phyloP scores from a whole-genome alignment of 2,888 invertebrate species.

The Steromphala cineraria region DNA sequence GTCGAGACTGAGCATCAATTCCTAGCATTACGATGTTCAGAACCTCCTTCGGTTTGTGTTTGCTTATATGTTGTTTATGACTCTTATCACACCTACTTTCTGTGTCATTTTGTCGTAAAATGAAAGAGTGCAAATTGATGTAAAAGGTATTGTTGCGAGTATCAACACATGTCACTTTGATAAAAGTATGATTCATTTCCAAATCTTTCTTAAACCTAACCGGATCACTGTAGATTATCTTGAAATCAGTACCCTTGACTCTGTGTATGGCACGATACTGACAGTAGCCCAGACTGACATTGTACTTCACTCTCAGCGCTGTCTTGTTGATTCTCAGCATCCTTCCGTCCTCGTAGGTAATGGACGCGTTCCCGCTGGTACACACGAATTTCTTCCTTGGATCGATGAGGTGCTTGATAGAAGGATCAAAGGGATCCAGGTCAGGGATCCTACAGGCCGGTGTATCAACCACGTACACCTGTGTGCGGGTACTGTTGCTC shows the following conservation, averaged over 20 bases:
- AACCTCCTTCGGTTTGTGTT: neutral
- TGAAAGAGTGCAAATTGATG: constrained; percentile 49
- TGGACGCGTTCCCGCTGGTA: neutral
- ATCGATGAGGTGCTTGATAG: neutral
- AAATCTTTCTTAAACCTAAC: constrained; percentile 24
- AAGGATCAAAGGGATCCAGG: neutral
- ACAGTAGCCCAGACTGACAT: too few relatives aligned
- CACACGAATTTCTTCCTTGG: neutral
- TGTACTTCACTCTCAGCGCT: neutral
- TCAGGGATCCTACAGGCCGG: neutral
- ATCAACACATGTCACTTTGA: constrained; percentile 46
- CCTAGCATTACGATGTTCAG: constrained; percentile 86
- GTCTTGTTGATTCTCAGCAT: constrained; percentile 1
- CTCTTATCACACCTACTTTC: neutral
- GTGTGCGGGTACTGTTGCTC: too few relatives aligned
- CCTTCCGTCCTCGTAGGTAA: constrained; percentile 19
- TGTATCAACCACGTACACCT: too few relatives aligned
- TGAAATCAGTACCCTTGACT: neutral
- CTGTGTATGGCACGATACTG: neutral
- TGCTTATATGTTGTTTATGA: neutral
- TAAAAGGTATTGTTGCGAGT: constrained; percentile 33
- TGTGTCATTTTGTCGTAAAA: constrained; percentile 18
- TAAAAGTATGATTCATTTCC: constrained; percentile 37
- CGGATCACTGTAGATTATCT: neutral
- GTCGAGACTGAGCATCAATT: constrained; percentile 88